Conservation (phyloP, 2,797 vertebrate genomes). For the Vireo griseus region DNA sequence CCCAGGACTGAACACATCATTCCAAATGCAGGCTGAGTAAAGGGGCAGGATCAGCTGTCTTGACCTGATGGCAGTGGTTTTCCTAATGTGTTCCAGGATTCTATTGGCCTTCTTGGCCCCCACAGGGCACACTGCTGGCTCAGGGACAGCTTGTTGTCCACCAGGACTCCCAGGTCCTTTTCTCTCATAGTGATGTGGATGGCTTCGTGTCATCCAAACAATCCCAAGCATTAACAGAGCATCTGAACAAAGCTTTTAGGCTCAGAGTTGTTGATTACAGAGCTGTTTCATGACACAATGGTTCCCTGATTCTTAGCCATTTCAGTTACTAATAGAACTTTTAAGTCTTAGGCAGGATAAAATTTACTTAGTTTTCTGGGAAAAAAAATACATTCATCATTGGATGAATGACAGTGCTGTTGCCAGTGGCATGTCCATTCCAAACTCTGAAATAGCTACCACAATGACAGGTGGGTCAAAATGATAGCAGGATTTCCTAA, state of each 20-base stretch:
- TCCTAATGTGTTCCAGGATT: not conserved
- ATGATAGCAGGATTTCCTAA: not conserved
- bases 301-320: not conserved
- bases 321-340: not conserved
- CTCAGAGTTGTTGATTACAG: not conserved
- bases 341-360: not conserved
- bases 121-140: not conserved
- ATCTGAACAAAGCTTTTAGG: not conserved
- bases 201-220: not conserved
- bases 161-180: not conserved
- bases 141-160: not conserved
- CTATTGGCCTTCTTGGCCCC: not conserved
- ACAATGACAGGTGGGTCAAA: not conserved
- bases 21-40: not conserved
- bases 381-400: too few species aligned
- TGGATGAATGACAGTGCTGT: not conserved
- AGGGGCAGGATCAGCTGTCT: not conserved
- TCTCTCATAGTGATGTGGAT: not conserved
- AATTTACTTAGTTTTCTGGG: not conserved
- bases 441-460: not conserved
- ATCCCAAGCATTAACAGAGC: not conserved
- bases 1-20: not conserved
- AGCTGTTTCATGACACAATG: fast-evolving
- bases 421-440: not conserved
- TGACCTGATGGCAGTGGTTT: fast-evolving